Base-by-base conservation (phyloP, 2,797 vertebrate species). In the Thamnophis elegans region DNA sequence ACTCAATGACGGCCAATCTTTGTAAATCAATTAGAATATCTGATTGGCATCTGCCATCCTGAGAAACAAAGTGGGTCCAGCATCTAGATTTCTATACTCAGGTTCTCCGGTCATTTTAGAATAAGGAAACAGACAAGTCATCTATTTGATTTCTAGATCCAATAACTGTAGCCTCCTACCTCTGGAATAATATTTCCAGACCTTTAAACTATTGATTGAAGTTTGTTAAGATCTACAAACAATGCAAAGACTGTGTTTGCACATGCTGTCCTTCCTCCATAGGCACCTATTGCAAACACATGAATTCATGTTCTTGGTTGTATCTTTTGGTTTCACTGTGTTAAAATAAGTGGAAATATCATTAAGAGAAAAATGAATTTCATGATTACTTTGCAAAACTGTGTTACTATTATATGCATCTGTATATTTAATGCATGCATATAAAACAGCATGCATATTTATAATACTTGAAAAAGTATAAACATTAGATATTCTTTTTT, bases 291-390 rank as follows among this genome's bases (percentile, higher is more conserved):
- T 16, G 12, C 86, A 87, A 91, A 32, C 47, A 8, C 20, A 89
- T 60, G 60, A 86, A 5, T 28, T 1, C 25, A 6, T 73, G 18
- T 94, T 68, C 82, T 0, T 0, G 91, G 91, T 0, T 88, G 55
- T 94, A 91, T 85, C 62, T 82, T 58, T 60, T 16, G 62, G 11
- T 95, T 93, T 94, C 56, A n/a, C 18, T 92, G 54, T 5, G 85
- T 55, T 95, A 51, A 90, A 87, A n/a, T 89, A 91, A 53, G 42
- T 89, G 91, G 89, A 2, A 18, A 36, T 94, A 91, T 68, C 42
- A 68, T 32, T 93, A 53, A 93, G 91, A n/a, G 55, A 53, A 68
- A 89, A n/a, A 90, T 73, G 91, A 93, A 26, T 92, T 94, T 89
- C 20, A 20, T 94, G 55, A 92, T 86, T 91, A 93, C 90, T 36